Percentiles rank a stretch among this genome's conserved stretches.
These are phyloP conservation scores for Philopotamus ludificatus DNA, from an alignment of 1,140 invertebrate genomes.

Conservation along the genomic window DNA sequence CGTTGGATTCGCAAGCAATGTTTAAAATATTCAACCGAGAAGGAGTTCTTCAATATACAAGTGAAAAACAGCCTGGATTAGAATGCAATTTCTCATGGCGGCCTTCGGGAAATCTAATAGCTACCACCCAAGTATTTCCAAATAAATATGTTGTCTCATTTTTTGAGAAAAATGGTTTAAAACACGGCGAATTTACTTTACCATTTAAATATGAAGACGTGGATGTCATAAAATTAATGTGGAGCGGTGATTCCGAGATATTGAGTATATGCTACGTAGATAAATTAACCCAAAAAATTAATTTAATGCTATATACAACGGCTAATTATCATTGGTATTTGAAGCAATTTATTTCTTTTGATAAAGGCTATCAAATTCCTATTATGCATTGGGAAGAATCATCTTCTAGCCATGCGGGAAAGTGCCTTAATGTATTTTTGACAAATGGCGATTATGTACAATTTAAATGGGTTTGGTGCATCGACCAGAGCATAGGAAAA, in stretches of 20 bases:
- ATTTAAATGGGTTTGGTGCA: conserved; percentile 64
- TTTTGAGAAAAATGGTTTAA: conserved; percentile 91
- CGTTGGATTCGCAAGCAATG: conserved; percentile 51
- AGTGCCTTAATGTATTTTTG: conserved; percentile 61
- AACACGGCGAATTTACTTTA: conserved; percentile 78
- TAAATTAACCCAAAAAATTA: conserved; percentile 43
- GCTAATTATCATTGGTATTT: conserved; percentile 91
- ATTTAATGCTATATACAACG: conserved; percentile 75
- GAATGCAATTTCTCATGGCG: conserved; percentile 74
- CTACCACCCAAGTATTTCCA: conserved; percentile 63
- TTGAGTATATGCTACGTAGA: conserved; percentile 63
- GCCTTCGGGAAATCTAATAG: conserved; percentile 77
- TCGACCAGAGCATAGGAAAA: conserved; percentile 58
- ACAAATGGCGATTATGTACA: conserved; percentile 57
- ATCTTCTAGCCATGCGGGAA: conserved; percentile 54
- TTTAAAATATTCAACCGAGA: conserved; percentile 77
- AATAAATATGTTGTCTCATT: conserved; percentile 76
- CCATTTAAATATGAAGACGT: conserved; percentile 59
- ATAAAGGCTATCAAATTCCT: conserved; percentile 51
- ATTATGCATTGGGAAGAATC: conserved; percentile 66
- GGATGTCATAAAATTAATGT: conserved; percentile 63
- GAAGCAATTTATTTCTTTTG: conserved; percentile 70
- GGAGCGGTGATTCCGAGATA: conserved; percentile 80
- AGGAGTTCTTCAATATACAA: conserved; percentile 69
- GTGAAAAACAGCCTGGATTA: conserved; percentile 69